Base-by-base conservation (phyloP, 1,140 invertebrate species). In the Polypedilum pembai region DNA sequence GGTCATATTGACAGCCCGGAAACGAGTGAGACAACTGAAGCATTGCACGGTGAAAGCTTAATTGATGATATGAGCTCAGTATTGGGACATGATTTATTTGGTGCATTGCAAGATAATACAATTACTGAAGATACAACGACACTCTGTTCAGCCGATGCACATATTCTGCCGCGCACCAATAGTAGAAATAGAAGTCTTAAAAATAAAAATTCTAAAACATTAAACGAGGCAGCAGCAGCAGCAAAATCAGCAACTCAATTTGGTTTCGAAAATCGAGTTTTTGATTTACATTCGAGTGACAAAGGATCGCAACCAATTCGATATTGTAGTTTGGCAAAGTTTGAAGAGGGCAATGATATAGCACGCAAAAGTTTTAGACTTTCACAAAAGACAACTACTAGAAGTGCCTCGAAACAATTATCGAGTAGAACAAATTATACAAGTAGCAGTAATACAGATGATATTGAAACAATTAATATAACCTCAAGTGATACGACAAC, bases 1-100 rank as follows among this genome's bases (percentile, higher is more conserved):
- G 87, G 87, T 10, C 91, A 93, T 77, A 92, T 92, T 66, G 92
- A 93, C 76, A 92, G 91, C 0, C 90, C 92, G 0, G 91, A 93
- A 83, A 86, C 87, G 63, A 92, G 91, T 0, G 91, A 93, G 74
- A 86, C 88, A 1, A 88, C 87, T 1, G 90, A 91, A 77, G 84
- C 88, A 1, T 83, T 90, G 76, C 89, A 89, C 74, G 90, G 89
- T 3, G 90, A 91, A 80, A 91, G 89, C 69, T 85, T 91, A 10
- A 87, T 91, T 80, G 90, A 92, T 74, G 90, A 92, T 78, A 87
- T 91, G 8, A 91, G 90, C 78, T 91, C 90, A 0, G 87, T 92
- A 77, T 83, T 91, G 33, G 88, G 90, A 8, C 75, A 85, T 85
- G 88, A 86, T 69, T 89, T 89, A 84, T 84, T 86, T 77, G 86